phyloP scores from a whole-genome alignment of 92 coral and sea anemone species.

The Pocillopora grandis region DNA sequence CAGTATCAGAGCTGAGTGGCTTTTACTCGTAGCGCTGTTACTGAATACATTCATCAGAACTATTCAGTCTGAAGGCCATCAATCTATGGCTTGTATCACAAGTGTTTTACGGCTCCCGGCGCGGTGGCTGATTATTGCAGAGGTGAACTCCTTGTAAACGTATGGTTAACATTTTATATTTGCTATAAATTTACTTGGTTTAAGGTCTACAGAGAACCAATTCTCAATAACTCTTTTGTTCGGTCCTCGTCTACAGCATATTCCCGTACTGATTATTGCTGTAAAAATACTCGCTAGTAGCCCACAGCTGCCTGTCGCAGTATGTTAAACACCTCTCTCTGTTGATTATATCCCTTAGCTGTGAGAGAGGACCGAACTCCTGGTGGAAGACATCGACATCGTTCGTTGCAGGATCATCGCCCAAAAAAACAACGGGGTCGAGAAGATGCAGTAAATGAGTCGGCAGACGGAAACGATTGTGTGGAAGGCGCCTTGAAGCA shows the following conservation, averaged over 20 bases:
- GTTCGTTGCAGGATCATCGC: conserved; percentile 84
- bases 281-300: not conserved
- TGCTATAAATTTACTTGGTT: too few relatives aligned
- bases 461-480: conserved; percentile 21
- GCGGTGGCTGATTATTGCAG: too few relatives aligned
- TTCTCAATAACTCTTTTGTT: not conserved
- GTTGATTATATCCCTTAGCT: conserved; percentile 45
- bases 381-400: conserved; percentile 97
- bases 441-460: conserved; percentile 40
- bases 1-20: not conserved
- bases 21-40: not conserved
- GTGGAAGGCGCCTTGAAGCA: conserved; percentile 12
- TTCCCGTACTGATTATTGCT: not conserved
- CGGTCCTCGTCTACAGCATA: not conserved
- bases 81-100: too few relatives aligned
- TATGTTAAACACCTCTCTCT: not conserved
- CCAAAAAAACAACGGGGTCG: conserved; percentile 64
- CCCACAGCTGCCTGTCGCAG: not conserved
- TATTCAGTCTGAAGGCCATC: too few relatives aligned
- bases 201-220: too few relatives aligned
- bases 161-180: too few relatives aligned
- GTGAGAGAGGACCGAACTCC: conserved; percentile 97
- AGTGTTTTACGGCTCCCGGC: too few relatives aligned
- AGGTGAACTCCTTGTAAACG: too few relatives aligned
- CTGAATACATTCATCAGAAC: too few relatives aligned